Percentiles rank a stretch among this genome's conserved stretches.
Evolutionary conservation across 2,888 invertebrate genomes (phyloP).

Genomic region (Tyria jacobaeae): DNA sequence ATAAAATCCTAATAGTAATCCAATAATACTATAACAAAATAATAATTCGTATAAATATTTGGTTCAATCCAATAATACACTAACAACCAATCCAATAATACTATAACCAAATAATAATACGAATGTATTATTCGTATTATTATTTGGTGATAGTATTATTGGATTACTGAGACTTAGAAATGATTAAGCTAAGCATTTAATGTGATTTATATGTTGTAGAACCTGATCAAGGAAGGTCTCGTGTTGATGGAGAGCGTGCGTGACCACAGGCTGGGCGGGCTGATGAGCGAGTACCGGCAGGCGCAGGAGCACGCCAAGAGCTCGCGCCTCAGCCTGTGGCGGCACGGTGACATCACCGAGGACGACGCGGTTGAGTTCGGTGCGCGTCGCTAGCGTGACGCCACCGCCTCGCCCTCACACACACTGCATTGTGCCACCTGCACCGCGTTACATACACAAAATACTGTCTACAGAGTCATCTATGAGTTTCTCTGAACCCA

Average conservation of each 20-base stretch:
- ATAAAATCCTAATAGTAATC: no score
- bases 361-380: slow-evolving; percentile 91
- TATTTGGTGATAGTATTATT: no score
- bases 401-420: slow-evolving; percentile 58
- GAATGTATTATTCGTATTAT: no score
- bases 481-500: slow-evolving; percentile 62
- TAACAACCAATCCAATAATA: no score
- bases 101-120: no score
- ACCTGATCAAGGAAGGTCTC: slow-evolving; percentile 94
- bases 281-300: slow-evolving; percentile 93
- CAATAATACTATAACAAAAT: no score
- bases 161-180: no score
- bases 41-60: no score
- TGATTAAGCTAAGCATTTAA: neutral
- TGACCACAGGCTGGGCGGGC: slow-evolving; percentile 92
- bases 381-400: slow-evolving; percentile 76
- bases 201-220: slow-evolving; percentile 73
- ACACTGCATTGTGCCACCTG: slow-evolving; percentile 65
- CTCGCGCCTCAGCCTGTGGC: slow-evolving; percentile 96
- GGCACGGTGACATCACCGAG: slow-evolving; percentile 99
- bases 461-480: slow-evolving; percentile 59
- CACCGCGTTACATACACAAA: slow-evolving; percentile 61
- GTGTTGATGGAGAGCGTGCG: slow-evolving; percentile 93
- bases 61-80: no score
- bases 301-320: slow-evolving; percentile 96